Evolutionary conservation across 2,113 vertebrate genomes (phyloP).

Genomic region (Etheostoma cragini): DNA sequence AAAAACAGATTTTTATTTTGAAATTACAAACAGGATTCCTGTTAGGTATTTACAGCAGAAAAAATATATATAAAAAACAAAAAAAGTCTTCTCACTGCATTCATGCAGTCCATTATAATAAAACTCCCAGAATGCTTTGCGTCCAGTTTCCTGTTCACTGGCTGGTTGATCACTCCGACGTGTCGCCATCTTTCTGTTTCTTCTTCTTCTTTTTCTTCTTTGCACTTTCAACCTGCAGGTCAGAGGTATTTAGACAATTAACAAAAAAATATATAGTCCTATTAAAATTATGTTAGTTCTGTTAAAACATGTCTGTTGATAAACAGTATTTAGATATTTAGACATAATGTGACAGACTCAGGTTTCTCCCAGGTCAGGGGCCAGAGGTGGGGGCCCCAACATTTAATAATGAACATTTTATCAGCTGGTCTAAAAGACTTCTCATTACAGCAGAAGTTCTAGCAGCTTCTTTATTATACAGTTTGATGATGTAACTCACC

Average conservation of each 20-base stretch:
- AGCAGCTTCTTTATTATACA: too few species aligned
- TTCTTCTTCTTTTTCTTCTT: constrained; percentile 84
- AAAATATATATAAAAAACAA: constrained; percentile 43
- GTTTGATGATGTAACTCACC: constrained; percentile 36
- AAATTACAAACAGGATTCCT: constrained; percentile 40
- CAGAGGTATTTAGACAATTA: background rate
- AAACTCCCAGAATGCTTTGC: constrained; percentile 40
- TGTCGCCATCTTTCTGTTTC: constrained; percentile 59
- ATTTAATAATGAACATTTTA: too few species aligned
- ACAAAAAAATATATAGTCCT: too few species aligned
- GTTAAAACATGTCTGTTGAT: too few species aligned
- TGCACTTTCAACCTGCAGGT: constrained; percentile 55
- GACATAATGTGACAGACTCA: too few species aligned
- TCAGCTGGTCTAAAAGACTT: too few species aligned
- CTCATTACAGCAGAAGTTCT: too few species aligned
- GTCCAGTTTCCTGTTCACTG: background rate
- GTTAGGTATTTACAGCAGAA: constrained; percentile 61
- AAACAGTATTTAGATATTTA: too few species aligned
- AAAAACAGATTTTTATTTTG: constrained; percentile 52
- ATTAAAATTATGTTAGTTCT: too few species aligned
- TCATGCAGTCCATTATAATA: constrained; percentile 28
- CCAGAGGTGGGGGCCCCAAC: too few species aligned
- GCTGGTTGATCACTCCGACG: constrained; percentile 40
- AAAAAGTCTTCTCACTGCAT: background rate
- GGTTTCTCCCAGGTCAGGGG: too few species aligned